Evolutionary conservation across 2,888 invertebrate species (phyloP).

Genomic region (Drosophila suboccidentalis): DNA sequence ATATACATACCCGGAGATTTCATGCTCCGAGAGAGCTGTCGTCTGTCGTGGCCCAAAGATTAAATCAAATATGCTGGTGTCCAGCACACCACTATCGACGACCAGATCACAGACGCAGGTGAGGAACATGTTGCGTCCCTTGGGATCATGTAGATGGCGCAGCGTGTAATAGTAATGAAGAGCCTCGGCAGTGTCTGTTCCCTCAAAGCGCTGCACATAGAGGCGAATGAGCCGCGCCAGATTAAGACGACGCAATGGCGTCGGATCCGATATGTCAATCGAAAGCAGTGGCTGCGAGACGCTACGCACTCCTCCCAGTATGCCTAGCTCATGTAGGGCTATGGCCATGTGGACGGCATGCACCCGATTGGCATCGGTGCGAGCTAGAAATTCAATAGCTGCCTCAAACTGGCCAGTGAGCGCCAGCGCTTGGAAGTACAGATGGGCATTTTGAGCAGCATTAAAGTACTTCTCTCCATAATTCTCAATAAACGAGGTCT

Average conservation of each 20-base stretch:
- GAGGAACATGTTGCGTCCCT: slow-evolving; percentile 94
- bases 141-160: slow-evolving; percentile 92
- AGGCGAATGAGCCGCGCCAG: slow-evolving; percentile 94
- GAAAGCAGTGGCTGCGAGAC: slow-evolving; percentile 91
- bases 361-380: slow-evolving; percentile 90
- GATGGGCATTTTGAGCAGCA: slow-evolving; percentile 95
- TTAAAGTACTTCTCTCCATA: slow-evolving; percentile 97
- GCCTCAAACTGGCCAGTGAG: slow-evolving; percentile 98
- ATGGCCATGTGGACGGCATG: slow-evolving; percentile 98
- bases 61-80: slow-evolving; percentile 90
- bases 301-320: slow-evolving; percentile 92
- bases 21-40: slow-evolving; percentile 85
- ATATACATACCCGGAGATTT: slow-evolving; percentile 32
- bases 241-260: slow-evolving; percentile 93
- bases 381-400: slow-evolving; percentile 96
- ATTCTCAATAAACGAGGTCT: slow-evolving; percentile 93
- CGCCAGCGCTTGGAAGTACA: slow-evolving; percentile 93
- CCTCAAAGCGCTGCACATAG: slow-evolving; percentile 96
- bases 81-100: slow-evolving; percentile 88
- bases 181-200: slow-evolving; percentile 95
- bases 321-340: slow-evolving; percentile 93
- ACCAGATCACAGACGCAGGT: slow-evolving; percentile 94
- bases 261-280: slow-evolving; percentile 92
- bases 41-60: slow-evolving; percentile 91
- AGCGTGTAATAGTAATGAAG: slow-evolving; percentile 91